Base-by-base conservation (phyloP, 2,888 invertebrate genomes). In the Scelioninae gen. 2 region DNA sequence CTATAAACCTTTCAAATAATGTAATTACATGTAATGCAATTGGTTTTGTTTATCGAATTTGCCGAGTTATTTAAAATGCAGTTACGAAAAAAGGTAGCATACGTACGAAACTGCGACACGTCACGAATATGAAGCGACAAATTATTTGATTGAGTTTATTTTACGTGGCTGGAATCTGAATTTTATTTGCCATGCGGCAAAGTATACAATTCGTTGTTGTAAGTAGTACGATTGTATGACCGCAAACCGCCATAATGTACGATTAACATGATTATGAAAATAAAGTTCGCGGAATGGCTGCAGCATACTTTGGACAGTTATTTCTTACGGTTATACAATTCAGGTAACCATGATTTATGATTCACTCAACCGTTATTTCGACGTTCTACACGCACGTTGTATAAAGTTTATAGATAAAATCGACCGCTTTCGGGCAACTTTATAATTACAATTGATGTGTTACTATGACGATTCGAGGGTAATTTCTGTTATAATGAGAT, bases 221-320 rank as follows among this genome's bases (percentile, higher is more conserved):
- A 61, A 45, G 58, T 22, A 45, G 33, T 39, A 37, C 31, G 31
- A 57, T 16, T 28, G 16, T 35, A 22, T 33, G 22, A 16, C 48
- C 45, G 11, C 65, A 58, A 57, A 55, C 28, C 15, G 46, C 35
- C 48, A 35, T 63, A 55, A 63, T 68, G 61, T 46, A 58, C 65
- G 73, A 68, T 73, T 67, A 73, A 73, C 67, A 11, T 61, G 67
- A 73, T 73, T 73, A 73, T 73, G 67, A 67, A 68, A 73, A 68
- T 68, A 68, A 72, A 55, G 43, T 72, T 72, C 31, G 18, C 33
- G 67, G 41, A 65, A 72, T 72, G 52, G 37, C 60, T 28, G 16
- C 52, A 15, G 53, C 48, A 72, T 60, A 67, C 60, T 61, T 55
- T 15, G 33, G 50, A 53, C 55, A 55, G 60, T 63, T 67, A 72